Conservation (phyloP, 1,140 invertebrate species). For the Drosophila trapezifrons region DNA sequence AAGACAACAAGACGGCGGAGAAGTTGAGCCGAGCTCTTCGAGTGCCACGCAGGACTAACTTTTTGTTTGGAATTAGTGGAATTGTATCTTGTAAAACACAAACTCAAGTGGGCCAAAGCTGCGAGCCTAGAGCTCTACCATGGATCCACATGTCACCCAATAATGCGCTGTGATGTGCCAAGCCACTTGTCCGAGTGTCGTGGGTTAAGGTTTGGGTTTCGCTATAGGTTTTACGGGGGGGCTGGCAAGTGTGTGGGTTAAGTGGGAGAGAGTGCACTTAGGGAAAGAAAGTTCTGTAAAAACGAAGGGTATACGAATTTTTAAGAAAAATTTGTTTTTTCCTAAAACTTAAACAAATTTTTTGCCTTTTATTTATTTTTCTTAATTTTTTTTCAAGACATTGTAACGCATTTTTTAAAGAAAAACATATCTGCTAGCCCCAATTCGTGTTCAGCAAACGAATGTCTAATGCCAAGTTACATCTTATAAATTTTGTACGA, state of each 20-base stretch:
- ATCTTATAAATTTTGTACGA: too few species aligned
- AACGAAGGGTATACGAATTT: not conserved
- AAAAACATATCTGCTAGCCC: too few species aligned
- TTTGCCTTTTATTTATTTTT: not conserved
- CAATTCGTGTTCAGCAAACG: too few species aligned
- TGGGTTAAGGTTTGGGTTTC: constrained; percentile 21
- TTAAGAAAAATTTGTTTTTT: not conserved
- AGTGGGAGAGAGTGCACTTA: constrained; percentile 4
- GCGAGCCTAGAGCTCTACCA: constrained; percentile 72
- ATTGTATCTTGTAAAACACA: constrained; percentile 82
- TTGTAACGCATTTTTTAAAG: not conserved
- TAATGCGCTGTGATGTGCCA: constrained; percentile 79
- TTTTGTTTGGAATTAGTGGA: constrained; percentile 79
- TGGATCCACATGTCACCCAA: constrained; percentile 75
- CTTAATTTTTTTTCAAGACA: not conserved
- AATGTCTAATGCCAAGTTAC: too few species aligned
- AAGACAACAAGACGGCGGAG: constrained; percentile 26
- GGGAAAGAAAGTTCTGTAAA: not conserved
- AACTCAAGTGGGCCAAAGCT: constrained; percentile 77
- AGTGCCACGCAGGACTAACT: constrained; percentile 76
- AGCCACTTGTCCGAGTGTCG: constrained; percentile 70
- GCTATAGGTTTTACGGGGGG: constrained; percentile 4
- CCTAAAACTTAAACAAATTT: not conserved
- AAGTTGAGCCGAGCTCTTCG: constrained; percentile 48
- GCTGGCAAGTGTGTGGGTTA: constrained; percentile 9